Percentiles rank a stretch among this genome's conserved stretches.
phyloP scores from a whole-genome alignment of 92 coral and sea anemone species.

The Blastomussa wellsi region DNA sequence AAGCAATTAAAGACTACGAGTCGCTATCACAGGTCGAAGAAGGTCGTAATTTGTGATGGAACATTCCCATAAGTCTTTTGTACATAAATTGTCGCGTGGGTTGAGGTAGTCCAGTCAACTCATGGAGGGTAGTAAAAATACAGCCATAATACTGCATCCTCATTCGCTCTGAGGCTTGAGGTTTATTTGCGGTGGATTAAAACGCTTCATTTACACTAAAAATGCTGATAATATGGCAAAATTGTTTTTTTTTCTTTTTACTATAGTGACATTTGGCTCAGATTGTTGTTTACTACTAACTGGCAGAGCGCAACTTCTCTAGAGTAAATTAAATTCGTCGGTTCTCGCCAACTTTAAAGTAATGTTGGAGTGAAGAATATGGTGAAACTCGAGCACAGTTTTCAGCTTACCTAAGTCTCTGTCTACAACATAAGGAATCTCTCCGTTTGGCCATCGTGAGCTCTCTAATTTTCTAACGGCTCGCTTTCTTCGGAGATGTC shows the following conservation, averaged over 20 bases:
- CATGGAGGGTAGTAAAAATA: conserved; percentile 45
- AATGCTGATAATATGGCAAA: conserved; percentile 57
- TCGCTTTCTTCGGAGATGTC: conserved; percentile 66
- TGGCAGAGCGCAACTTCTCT: neutral
- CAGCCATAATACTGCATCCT: conserved; percentile 25
- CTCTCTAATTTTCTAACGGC: conserved; percentile 77
- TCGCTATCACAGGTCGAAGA: neutral
- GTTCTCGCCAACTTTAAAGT: neutral
- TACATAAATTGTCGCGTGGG: conserved; percentile 58
- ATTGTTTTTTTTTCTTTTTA: conserved; percentile 24
- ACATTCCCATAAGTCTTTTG: conserved; percentile 55
- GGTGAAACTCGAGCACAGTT: neutral
- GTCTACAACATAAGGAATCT: conserved; percentile 83
- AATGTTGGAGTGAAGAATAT: neutral
- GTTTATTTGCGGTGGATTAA: conserved; percentile 65
- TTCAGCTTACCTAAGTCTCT: conserved; percentile 75
- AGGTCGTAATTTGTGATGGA: conserved; percentile 15
- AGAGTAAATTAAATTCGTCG: neutral
- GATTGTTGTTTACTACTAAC: conserved; percentile 60
- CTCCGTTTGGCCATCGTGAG: conserved; percentile 93
- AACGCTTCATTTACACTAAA: conserved; percentile 48
- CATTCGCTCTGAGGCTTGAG: conserved; percentile 45
- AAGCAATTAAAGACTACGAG: conserved; percentile 3
- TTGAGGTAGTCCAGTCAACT: conserved; percentile 34
- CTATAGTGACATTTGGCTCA: conserved; percentile 47